phyloP scores from a whole-genome alignment of 35 echinoderm and acorn worm species.

The Eucidaris tribuloides region DNA sequence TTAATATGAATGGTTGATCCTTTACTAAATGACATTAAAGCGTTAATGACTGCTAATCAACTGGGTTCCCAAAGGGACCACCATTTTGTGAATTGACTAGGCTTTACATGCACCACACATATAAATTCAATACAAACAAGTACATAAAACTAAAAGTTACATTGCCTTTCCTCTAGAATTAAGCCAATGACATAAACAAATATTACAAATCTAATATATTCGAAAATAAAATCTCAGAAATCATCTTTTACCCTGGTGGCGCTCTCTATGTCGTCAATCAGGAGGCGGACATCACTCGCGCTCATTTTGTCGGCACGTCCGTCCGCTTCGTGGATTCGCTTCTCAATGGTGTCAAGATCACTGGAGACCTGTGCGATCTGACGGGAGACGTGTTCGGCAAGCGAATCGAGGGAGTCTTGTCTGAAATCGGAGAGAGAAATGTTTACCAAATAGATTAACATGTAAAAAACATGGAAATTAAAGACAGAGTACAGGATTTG shows the following conservation, averaged over 20 bases:
- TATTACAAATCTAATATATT: not conserved
- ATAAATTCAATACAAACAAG: not conserved
- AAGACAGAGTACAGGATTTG: no score
- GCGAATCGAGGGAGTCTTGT: conserved; percentile 54
- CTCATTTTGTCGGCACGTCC: conserved; percentile 78
- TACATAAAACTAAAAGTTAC: no score
- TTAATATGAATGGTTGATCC: not conserved
- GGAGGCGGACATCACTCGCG: conserved; percentile 59
- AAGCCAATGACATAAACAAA: no score
- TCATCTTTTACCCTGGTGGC: conserved; percentile 75
- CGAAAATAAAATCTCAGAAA: not conserved
- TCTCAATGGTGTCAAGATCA: conserved; percentile 75
- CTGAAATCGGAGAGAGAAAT: no score
- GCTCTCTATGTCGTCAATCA: conserved; percentile 85
- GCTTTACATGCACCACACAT: not conserved
- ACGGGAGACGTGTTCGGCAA: conserved; percentile 68
- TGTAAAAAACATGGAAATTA: no score
- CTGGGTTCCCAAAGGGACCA: not conserved
- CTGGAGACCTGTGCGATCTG: conserved; percentile 70
- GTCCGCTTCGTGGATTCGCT: conserved; percentile 73
- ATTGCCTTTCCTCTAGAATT: no score
- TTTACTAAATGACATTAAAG: not conserved
- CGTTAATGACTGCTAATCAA: not conserved
- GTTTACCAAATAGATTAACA: no score
- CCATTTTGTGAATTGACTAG: not conserved